Percentiles rank a stretch among this genome's conserved stretches.
phyloP scores from a whole-genome alignment of 2,113 vertebrate species.

The Myotis yumanensis region DNA sequence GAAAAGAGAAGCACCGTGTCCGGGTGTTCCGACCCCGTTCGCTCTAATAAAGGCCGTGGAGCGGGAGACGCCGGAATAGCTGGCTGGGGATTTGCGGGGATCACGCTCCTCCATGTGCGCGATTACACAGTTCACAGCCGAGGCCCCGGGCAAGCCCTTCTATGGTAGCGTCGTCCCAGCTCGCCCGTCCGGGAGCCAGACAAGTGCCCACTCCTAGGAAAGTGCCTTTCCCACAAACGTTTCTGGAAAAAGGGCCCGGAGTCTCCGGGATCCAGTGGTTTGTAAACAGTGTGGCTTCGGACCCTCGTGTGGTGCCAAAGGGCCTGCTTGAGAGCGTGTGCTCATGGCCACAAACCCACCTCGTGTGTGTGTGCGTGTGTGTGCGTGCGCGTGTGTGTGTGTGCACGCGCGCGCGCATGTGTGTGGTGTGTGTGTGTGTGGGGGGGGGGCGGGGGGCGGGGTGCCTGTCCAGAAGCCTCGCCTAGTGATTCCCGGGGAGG shows the following conservation, averaged over 20 bases:
- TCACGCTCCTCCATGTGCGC: background rate
- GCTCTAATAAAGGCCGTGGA: conserved; percentile 62
- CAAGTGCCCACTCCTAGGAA: background rate
- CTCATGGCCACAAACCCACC: conserved; percentile 41
- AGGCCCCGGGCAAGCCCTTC: background rate
- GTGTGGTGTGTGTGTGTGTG: too few species aligned
- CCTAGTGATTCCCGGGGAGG: conserved; percentile 16
- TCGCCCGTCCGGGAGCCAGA: background rate
- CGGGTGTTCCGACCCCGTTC: conserved; percentile 54
- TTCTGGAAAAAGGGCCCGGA: conserved; percentile 38
- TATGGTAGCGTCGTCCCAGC: background rate
- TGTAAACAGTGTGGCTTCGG: conserved; percentile 62
- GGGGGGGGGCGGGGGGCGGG: rapidly evolving
- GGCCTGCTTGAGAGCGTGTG: conserved; percentile 67
- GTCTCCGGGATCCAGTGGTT: conserved; percentile 16
- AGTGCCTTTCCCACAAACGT: conserved; percentile 17
- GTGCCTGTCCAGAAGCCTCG: conserved; percentile 51
- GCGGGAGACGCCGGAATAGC: conserved; percentile 48
- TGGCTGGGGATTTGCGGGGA: background rate
- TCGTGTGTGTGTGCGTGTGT: background rate
- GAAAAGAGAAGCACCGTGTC: conserved; percentile 47
- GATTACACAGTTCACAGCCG: background rate
- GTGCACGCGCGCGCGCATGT: too few species aligned
- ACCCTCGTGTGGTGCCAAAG: conserved; percentile 48
- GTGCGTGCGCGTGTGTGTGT: too few species aligned